Conservation (phyloP, 2,888 invertebrate genomes). For the Phyllotreta striolata region DNA sequence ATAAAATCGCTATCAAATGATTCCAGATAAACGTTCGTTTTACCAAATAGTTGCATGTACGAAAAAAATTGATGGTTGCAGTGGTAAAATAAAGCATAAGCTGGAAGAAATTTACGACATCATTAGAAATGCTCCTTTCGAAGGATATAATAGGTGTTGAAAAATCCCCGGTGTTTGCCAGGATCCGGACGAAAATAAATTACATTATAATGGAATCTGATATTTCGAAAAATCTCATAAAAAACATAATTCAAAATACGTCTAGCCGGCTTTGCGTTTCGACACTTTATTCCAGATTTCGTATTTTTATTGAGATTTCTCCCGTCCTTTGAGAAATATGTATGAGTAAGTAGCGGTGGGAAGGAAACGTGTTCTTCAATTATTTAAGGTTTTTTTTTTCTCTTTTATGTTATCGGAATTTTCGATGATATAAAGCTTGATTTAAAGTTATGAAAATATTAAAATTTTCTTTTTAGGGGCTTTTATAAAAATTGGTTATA, state of each 20-base stretch:
- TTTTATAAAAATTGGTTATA: too few species aligned
- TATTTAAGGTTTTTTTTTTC: slow-evolving; percentile 9
- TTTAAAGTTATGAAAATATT: too few species aligned
- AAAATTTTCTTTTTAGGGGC: too few species aligned
- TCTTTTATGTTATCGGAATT: too few species aligned
- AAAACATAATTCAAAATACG: slow-evolving; percentile 19
- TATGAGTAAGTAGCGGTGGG: not conserved
- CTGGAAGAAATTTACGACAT: slow-evolving; percentile 16
- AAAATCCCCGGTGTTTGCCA: slow-evolving; percentile 5
- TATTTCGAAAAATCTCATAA: slow-evolving; percentile 16
- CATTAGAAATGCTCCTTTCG: slow-evolving; percentile 7
- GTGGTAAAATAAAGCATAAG: slow-evolving; percentile 5
- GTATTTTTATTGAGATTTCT: slow-evolving; percentile 20
- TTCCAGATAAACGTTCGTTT: too few species aligned
- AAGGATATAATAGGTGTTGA: slow-evolving; percentile 15
- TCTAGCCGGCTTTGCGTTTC: slow-evolving; percentile 14
- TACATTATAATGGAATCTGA: slow-evolving; percentile 3
- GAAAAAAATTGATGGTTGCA: too few species aligned
- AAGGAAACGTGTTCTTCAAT: slow-evolving; percentile 4
- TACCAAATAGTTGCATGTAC: too few species aligned
- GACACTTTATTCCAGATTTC: slow-evolving; percentile 18
- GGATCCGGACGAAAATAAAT: slow-evolving; percentile 5
- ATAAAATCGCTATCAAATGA: too few species aligned
- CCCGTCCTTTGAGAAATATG: slow-evolving; percentile 17
- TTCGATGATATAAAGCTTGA: too few species aligned